A percentile compares a stretch with the other conserved stretches of the same genome.
Conservation (phyloP, 2,113 vertebrate species). For the Gymnogyps californianus region DNA sequence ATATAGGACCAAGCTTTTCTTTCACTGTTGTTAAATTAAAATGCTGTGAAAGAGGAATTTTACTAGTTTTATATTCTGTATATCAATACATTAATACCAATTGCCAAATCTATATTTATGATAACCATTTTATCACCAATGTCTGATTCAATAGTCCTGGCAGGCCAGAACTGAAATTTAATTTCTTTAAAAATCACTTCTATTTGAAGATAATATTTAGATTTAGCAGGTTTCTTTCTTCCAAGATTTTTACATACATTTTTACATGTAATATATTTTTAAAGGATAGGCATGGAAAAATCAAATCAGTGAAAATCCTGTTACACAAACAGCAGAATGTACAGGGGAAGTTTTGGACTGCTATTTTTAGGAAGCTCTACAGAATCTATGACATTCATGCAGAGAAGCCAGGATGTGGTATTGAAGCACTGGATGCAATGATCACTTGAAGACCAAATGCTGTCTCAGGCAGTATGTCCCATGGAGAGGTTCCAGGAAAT, state of each 20-base stretch:
- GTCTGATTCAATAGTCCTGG: neutral
- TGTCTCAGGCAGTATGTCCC: neutral
- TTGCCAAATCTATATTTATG: neutral
- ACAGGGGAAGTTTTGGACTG: neutral
- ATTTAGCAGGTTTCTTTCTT: neutral
- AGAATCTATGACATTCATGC: neutral
- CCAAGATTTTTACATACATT: neutral
- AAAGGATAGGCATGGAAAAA: neutral
- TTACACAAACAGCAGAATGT: neutral
- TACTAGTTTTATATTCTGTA: neutral
- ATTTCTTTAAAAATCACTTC: neutral
- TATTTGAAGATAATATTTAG: neutral
- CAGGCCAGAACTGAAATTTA: neutral
- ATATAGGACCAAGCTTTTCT: neutral
- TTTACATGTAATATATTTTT: neutral
- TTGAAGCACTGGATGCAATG: neutral
- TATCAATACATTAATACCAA: neutral
- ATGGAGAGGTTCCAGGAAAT: neutral
- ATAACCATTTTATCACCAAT: neutral
- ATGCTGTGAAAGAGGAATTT: neutral
- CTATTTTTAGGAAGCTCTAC: conserved; percentile 8
- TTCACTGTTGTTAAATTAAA: neutral
- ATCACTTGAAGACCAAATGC: conserved; percentile 4
- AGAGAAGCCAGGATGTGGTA: conserved; percentile 4
- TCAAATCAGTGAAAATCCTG: neutral